Base-by-base conservation (phyloP, 2,113 vertebrate genomes). In the Paedocypris sp. region DNA sequence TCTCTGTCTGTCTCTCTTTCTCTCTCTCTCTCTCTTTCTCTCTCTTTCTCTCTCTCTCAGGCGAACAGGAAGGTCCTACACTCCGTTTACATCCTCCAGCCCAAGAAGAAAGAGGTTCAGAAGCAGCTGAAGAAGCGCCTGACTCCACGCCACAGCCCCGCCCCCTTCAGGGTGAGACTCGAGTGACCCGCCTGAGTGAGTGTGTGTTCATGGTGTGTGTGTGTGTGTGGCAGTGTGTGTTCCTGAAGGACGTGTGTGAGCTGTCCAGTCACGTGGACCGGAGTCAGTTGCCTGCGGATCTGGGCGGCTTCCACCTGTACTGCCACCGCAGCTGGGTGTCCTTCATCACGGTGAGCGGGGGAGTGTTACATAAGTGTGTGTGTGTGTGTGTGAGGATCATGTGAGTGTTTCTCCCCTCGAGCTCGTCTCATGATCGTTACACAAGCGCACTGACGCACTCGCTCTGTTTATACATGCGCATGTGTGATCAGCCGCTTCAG, bases 281-380 rank as follows among this genome's bases (percentile, higher is more conserved):
- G 20, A 87, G 85, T 59, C 85, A 87, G 74, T 66, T 87, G 0
- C 67, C 76, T 0, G 22, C 77, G 1, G 64, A 69, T 2, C 19
- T 86, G 32, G 84, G 84, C 0, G 85, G 84, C 12, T 86, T 85
- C 62, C 60, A 83, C 4, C 20, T 82, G 11, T 86, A 83, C 72
- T 73, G 69, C 28, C 85, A 87, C 48, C 52, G 64, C 23, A 86
- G 79, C 36, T 87, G 85, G 85, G 80, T 79, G 0, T 28, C 58
- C 15, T 87, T 87, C 50, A 70, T 83, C 11, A 85, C 83, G 82
- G 85, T 80, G 49, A 26, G 46, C 0, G 3, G 10, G 9, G 6
- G 4, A 20, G 16, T 12, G 9, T 5, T 3, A 15, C 8, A 12
- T 16, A n/a, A 13, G 8, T n/a, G 10, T 39, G 22, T 53, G 7